A percentile compares a stretch with the other conserved stretches of the same genome.
These are phyloP conservation scores for Lasiurus cinereus DNA, from an alignment of 2,113 vertebrate species.

Conservation along the genomic window DNA sequence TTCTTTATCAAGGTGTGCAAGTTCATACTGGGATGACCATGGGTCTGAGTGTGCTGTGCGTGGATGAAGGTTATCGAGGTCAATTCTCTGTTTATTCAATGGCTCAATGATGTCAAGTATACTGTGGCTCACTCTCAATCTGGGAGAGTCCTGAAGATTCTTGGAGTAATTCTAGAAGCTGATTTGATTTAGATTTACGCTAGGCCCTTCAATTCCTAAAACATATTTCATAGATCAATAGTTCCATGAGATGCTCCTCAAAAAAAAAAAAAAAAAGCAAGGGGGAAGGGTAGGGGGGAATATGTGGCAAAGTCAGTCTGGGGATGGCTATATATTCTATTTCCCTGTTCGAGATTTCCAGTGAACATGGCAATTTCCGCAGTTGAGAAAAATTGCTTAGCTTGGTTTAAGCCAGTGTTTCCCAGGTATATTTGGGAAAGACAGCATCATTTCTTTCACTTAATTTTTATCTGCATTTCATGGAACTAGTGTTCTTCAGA, in stretches of 20 bases:
- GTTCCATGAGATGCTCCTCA: neutral
- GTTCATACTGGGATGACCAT: neutral
- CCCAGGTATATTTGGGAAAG: neutral
- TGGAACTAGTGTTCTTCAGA: slow-evolving; percentile 20
- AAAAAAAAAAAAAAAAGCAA: neutral
- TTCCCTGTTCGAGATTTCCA: neutral
- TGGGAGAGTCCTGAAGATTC: neutral
- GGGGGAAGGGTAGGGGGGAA: no score
- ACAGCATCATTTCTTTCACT: neutral
- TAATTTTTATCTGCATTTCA: neutral
- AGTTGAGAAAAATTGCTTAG: slow-evolving; percentile 30
- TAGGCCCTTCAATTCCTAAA: neutral
- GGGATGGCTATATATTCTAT: neutral
- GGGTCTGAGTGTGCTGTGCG: neutral
- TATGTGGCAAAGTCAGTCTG: neutral
- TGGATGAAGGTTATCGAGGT: neutral
- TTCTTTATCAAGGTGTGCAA: neutral
- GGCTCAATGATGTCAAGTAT: neutral
- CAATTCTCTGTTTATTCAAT: neutral
- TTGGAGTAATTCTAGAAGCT: neutral
- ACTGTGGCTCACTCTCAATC: neutral
- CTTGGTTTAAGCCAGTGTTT: neutral
- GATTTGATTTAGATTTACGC: slow-evolving; percentile 24
- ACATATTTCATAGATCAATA: neutral
- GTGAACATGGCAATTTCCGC: neutral